Conservation (phyloP, 2,797 vertebrate genomes). For the Sitta carolinensis region DNA sequence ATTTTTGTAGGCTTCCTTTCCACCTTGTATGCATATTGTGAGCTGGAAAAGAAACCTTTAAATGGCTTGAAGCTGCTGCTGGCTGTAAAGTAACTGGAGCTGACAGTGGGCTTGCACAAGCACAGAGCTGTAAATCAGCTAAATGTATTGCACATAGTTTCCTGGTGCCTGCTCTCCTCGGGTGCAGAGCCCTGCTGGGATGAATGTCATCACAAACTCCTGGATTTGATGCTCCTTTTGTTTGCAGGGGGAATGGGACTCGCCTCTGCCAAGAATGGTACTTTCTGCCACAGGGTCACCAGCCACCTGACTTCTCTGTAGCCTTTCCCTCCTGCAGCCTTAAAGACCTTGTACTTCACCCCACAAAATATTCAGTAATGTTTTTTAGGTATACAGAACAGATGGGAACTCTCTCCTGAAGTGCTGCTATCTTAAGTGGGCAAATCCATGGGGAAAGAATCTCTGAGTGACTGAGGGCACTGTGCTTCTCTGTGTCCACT, state of each 20-base stretch:
- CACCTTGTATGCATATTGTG: not conserved
- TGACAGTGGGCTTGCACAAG: not conserved
- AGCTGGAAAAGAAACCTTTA: not conserved
- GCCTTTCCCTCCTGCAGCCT: not conserved
- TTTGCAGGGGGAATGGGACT: not conserved
- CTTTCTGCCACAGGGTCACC: not conserved
- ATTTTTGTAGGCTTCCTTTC: not conserved
- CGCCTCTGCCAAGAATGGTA: rapidly evolving
- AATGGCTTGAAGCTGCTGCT: not conserved
- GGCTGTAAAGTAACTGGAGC: not conserved
- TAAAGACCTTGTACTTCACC: not conserved
- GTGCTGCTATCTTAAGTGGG: not conserved
- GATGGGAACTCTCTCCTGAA: not conserved
- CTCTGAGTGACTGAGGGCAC: not conserved
- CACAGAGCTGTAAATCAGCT: conserved; percentile 16
- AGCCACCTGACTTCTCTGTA: not conserved
- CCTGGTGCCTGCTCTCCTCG: conserved; percentile 4
- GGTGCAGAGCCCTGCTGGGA: not conserved
- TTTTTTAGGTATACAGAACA: not conserved
- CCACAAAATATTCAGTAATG: not conserved
- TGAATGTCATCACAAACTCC: not conserved
- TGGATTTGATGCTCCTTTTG: not conserved
- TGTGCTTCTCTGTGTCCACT: not conserved
- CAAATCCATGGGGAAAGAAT: not conserved
- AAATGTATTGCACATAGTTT: conserved; percentile 38